A percentile compares a stretch with the other conserved stretches of the same genome.
phyloP scores from a whole-genome alignment of 1,140 invertebrate species.

The Trichonephila clavata region DNA sequence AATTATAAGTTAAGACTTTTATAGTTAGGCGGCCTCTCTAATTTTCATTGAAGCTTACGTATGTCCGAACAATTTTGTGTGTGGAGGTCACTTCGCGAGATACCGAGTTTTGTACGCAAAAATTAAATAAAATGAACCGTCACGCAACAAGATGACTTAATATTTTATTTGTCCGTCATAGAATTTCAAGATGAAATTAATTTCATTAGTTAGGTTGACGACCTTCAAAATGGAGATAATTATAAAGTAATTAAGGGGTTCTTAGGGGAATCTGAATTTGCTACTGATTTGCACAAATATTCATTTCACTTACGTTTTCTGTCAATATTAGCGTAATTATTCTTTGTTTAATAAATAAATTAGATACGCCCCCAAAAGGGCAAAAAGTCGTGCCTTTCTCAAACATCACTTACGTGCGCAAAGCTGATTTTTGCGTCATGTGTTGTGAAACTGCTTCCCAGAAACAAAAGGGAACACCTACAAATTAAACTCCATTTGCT shows the following conservation, averaged over 20 bases:
- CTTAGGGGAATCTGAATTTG: not conserved
- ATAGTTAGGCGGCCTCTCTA: too few relatives aligned
- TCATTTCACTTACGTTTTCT: slow-evolving; percentile 55
- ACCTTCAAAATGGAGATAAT: not conserved
- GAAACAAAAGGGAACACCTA: not conserved
- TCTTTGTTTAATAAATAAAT: slow-evolving; percentile 64
- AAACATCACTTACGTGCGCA: not conserved
- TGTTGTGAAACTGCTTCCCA: not conserved
- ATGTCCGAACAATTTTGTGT: too few relatives aligned
- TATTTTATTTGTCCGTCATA: too few relatives aligned
- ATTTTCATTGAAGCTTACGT: too few relatives aligned
- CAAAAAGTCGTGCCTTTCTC: slow-evolving; percentile 62
- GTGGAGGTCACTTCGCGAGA: too few relatives aligned
- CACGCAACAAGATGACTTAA: too few relatives aligned
- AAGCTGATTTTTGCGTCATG: slow-evolving; percentile 55
- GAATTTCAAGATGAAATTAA: not conserved
- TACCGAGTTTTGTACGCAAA: too few relatives aligned
- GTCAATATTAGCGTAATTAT: slow-evolving; percentile 63
- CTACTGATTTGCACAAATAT: slow-evolving; percentile 59
- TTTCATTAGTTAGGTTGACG: not conserved
- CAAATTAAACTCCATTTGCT: not conserved
- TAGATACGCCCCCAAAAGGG: slow-evolving; percentile 55
- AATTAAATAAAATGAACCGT: too few relatives aligned
- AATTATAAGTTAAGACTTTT: too few relatives aligned
- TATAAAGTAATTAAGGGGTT: slow-evolving; percentile 27